A percentile compares a stretch with the other conserved stretches of the same genome.
These are phyloP conservation scores for Maconellicoccus hirsutus DNA, from an alignment of 1,140 invertebrate species.

Conservation along the genomic window DNA sequence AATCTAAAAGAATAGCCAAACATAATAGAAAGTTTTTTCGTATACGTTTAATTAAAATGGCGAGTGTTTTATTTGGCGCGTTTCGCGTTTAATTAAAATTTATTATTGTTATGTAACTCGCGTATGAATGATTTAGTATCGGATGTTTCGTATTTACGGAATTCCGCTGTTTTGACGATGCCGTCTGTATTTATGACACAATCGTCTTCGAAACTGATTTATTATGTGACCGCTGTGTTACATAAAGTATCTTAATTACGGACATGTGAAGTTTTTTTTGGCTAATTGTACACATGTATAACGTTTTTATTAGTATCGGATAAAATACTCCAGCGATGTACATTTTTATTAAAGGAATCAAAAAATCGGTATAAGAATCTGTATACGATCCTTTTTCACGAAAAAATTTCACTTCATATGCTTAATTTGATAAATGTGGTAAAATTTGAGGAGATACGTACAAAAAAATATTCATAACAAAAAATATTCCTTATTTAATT, in stretches of 20 bases:
- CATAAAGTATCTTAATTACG: neutral
- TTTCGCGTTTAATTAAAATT: slow-evolving; percentile 10
- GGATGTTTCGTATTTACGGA: slow-evolving; percentile 7
- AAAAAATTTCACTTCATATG: no score
- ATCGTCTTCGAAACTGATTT: neutral
- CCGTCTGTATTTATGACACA: slow-evolving; percentile 1
- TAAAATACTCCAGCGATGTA: no score
- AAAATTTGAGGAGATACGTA: no score
- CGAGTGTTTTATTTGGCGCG: neutral
- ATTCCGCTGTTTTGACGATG: neutral
- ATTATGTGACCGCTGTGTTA: neutral
- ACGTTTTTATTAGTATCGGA: no score
- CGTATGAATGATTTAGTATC: neutral
- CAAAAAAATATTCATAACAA: no score
- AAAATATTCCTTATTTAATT: no score
- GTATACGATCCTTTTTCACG: no score
- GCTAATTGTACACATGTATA: no score
- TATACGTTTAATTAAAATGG: neutral
- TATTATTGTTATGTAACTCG: neutral
- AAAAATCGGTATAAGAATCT: no score
- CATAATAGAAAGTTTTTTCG: neutral
- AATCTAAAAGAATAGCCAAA: neutral
- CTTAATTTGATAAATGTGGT: no score
- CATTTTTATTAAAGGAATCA: no score
- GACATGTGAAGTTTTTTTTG: neutral